These are phyloP conservation scores for Rotaria macrura DNA, from an alignment of 2,888 invertebrate species.

Conservation along the genomic window DNA sequence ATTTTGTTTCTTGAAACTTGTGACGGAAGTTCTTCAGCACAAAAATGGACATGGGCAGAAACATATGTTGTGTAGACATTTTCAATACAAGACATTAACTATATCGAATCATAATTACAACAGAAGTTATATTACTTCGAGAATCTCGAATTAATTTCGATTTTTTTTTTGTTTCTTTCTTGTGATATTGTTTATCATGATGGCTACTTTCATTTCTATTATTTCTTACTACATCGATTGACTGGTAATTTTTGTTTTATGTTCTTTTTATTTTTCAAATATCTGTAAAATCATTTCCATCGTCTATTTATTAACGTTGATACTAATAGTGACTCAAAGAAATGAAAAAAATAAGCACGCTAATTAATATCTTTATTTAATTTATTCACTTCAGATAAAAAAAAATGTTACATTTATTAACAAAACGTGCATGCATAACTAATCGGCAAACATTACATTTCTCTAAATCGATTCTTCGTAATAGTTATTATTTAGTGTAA, in stretches of 20 bases:
- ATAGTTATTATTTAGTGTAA: slow-evolving; percentile 7
- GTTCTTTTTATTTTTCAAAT: background rate
- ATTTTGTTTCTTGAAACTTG: slow-evolving; percentile 70
- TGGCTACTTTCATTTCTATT: background rate
- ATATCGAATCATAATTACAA: too few species aligned
- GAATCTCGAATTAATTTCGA: background rate
- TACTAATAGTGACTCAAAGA: background rate
- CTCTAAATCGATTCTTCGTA: background rate
- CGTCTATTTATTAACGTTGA: background rate
- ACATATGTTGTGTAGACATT: slow-evolving; percentile 45
- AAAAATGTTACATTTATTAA: slow-evolving; percentile 3
- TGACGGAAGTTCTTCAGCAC: slow-evolving; percentile 71
- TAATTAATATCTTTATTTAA: background rate
- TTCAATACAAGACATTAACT: too few species aligned
- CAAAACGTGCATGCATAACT: background rate
- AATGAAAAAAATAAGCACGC: background rate
- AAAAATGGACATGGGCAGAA: slow-evolving; percentile 74
- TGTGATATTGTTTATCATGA: background rate
- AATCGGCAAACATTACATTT: background rate
- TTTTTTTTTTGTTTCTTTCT: background rate
- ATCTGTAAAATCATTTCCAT: background rate
- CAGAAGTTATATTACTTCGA: background rate
- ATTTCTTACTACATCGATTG: background rate
- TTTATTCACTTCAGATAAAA: background rate
- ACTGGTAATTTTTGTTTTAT: background rate